phyloP scores from a whole-genome alignment of 2,797 vertebrate genomes.

The Balearica regulorum region DNA sequence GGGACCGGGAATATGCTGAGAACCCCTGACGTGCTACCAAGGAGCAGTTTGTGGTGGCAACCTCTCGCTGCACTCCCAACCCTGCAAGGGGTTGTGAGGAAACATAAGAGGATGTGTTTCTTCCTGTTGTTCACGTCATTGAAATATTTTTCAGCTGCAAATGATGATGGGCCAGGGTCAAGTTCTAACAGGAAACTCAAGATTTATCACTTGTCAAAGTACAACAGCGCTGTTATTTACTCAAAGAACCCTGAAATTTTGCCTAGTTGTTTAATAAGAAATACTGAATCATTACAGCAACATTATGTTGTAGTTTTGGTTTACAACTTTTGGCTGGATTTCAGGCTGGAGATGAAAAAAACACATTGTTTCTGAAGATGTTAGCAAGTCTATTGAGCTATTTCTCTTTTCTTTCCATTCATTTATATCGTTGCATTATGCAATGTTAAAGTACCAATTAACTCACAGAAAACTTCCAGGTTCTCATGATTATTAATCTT shows the following conservation, averaged over 20 bases:
- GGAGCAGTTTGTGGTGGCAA: too few species aligned
- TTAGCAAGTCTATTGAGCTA: background rate
- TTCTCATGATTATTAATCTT: conserved; percentile 47
- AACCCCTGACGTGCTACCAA: background rate
- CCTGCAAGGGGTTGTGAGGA: background rate
- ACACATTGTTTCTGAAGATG: background rate
- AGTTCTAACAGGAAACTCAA: background rate
- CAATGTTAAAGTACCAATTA: background rate
- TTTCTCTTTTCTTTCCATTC: background rate
- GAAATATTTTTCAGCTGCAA: background rate
- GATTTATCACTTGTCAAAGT: background rate
- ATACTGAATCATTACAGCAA: background rate
- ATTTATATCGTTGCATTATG: background rate
- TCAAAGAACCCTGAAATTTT: background rate
- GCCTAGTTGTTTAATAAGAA: background rate
- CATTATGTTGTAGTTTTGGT: background rate
- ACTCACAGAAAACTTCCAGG: conserved; percentile 2
- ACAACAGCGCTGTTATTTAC: background rate
- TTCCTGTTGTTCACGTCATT: background rate
- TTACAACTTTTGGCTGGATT: background rate
- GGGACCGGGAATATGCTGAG: fast-evolving
- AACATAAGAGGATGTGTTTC: background rate
- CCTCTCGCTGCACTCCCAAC: background rate
- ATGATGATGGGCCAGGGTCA: background rate
- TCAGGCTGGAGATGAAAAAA: background rate